Base-by-base conservation (phyloP, 1,140 invertebrate genomes). In the Eupeodes corollae region DNA sequence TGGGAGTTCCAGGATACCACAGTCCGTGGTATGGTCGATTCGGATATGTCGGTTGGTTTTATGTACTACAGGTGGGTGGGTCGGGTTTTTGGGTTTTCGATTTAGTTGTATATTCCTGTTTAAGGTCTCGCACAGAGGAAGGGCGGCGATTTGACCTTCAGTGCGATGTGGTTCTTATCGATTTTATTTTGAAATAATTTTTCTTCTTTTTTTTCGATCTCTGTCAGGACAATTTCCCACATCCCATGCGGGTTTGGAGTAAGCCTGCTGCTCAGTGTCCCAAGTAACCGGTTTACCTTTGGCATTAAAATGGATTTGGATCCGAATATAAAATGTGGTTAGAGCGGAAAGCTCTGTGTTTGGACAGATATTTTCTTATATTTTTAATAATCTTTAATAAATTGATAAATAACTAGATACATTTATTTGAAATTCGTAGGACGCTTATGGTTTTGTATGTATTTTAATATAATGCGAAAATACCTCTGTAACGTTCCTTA, bases 21-120 rank as follows among this genome's bases (percentile, higher is more conserved):
- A 14, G 59, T 68, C 0, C 57, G 64, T 6, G 64, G 60, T 12
- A 56, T 56, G 55, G 42, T 68, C 9, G 57, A 68, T 31, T 67
- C 65, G 11, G 62, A 67, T 52, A 55, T 54, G 1, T 55, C 61
- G 0, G 65, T 67, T 26, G 65, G 65, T 26, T 62, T 67, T 8
- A 61, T 63, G 52, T 67, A 63, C 51, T 57, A 52, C 18, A 63
- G 60, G 60, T 63, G 41, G 15, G 54, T 50, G 26, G n/a, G n/a
- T n/a, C n/a, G n/a, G n/a, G n/a, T n/a, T n/a, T n/a, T n/a, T n/a
- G n/a, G n/a, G n/a, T n/a, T n/a, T 15, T 37, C 10, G 1, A 5
- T 14, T 9, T 18, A 12, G 16, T 46, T 35, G 33, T 46, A 18
- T 14, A 10, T 38, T 14, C 10, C 10, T 14, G n/a, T 19, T 18